Conservation (phyloP, 1,140 invertebrate genomes). For the Pentalonia nigronervosa region DNA sequence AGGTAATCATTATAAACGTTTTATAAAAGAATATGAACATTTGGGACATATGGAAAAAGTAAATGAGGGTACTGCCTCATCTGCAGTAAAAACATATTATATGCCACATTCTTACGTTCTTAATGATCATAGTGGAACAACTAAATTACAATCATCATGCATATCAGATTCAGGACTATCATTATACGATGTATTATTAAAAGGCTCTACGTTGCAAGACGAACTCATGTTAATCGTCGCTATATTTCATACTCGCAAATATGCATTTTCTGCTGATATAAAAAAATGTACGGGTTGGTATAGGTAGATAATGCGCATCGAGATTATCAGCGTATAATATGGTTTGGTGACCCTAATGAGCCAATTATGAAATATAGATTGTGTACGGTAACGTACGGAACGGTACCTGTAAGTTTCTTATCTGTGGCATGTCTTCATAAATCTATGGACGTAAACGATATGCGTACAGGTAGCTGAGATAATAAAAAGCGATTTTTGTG, state of each 20-base stretch:
- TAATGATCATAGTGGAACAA: slow-evolving; percentile 58
- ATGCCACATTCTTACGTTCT: slow-evolving; percentile 59
- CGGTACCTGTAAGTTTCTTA: slow-evolving; percentile 62
- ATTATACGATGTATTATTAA: slow-evolving; percentile 59
- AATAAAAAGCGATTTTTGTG: slow-evolving; percentile 64
- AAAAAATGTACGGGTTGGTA: slow-evolving; percentile 60
- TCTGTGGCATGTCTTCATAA: slow-evolving; percentile 63
- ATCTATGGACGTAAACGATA: slow-evolving; percentile 59
- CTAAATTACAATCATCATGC: slow-evolving; percentile 56
- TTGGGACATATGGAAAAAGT: slow-evolving; percentile 54
- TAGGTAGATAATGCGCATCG: slow-evolving; percentile 59
- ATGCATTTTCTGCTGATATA: slow-evolving; percentile 61
- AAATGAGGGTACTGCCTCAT: background rate
- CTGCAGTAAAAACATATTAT: slow-evolving; percentile 28
- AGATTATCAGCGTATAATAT: slow-evolving; percentile 62
- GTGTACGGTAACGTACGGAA: slow-evolving; percentile 64
- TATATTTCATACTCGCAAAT: slow-evolving; percentile 58
- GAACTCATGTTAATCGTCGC: slow-evolving; percentile 58
- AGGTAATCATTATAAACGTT: slow-evolving; percentile 40
- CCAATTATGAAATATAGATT: slow-evolving; percentile 62
- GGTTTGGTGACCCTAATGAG: slow-evolving; percentile 59
- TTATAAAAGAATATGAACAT: slow-evolving; percentile 56
- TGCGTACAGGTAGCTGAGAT: slow-evolving; percentile 60
- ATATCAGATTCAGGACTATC: slow-evolving; percentile 58
- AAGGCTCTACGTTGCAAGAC: slow-evolving; percentile 57